Evolutionary conservation across 2,797 vertebrate species (phyloP).

Genomic region (Cetoscarus ocellatus): DNA sequence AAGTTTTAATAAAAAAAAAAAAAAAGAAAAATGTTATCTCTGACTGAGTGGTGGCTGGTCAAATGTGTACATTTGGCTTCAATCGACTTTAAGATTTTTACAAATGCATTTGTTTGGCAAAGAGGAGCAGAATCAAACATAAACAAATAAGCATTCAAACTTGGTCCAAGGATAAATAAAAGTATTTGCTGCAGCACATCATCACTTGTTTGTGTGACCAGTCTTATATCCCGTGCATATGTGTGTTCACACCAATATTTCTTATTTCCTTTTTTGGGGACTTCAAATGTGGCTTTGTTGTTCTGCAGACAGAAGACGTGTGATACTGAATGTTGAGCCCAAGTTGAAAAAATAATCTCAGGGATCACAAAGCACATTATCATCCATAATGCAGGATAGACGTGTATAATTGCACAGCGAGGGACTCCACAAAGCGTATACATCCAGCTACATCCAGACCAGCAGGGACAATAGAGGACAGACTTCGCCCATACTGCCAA

Average conservation of each 20-base stretch:
- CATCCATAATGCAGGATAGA: conserved; percentile 24
- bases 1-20: too few relatives aligned
- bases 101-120: too few relatives aligned
- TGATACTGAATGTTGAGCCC: conserved; percentile 10
- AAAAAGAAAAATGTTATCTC: neutral
- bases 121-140: too few relatives aligned
- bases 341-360: conserved; percentile 11
- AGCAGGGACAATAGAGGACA: conserved; percentile 68
- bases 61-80: too few relatives aligned
- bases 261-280: neutral
- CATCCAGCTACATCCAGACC: conserved; percentile 54
- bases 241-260: neutral
- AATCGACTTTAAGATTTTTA: too few relatives aligned
- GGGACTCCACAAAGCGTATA: conserved; percentile 41
- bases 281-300: conserved; percentile 1
- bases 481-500: conserved; percentile 71
- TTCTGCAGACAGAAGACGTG: conserved; percentile 1
- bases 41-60: neutral
- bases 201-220: too few relatives aligned
- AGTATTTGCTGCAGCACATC: too few relatives aligned
- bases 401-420: conserved; percentile 40
- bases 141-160: too few relatives aligned
- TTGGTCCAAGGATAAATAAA: too few relatives aligned
- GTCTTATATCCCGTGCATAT: too few relatives aligned
- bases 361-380: conserved; percentile 15